Conservation (phyloP, 2,797 vertebrate genomes). For the Garrulus glandarius region DNA sequence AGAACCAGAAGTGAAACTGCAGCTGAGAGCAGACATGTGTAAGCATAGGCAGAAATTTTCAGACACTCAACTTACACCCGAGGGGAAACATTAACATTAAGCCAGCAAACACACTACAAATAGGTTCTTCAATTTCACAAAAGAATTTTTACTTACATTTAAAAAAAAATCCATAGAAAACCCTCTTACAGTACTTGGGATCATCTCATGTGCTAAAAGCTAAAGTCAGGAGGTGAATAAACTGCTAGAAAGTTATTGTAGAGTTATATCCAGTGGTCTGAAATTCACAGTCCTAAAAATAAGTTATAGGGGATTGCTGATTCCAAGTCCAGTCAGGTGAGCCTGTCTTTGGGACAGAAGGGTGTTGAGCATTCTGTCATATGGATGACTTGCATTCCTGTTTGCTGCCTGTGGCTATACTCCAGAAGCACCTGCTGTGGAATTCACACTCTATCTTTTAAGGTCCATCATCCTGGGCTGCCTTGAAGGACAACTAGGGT, state of each 20-base stretch:
- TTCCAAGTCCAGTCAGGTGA: neutral
- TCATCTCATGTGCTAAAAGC: neutral
- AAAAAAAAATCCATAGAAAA: neutral
- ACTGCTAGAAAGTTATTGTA: neutral
- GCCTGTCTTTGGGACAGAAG: neutral
- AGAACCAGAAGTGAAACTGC: neutral
- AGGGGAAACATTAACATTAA: neutral
- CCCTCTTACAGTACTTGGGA: neutral
- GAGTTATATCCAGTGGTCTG: neutral
- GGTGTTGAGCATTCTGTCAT: neutral
- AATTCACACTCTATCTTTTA: neutral
- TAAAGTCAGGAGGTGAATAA: neutral
- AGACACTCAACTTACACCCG: neutral
- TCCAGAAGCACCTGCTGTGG: neutral
- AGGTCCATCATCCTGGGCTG: neutral
- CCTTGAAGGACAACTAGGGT: neutral
- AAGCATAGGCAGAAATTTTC: neutral
- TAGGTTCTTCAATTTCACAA: neutral
- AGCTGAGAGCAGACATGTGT: neutral
- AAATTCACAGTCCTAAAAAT: neutral
- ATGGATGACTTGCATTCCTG: accelerated
- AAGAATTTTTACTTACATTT: neutral
- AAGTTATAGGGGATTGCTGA: neutral
- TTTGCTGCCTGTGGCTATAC: accelerated
- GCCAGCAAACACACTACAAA: neutral